Evolutionary conservation across 2,797 vertebrate genomes (phyloP), one percentile per base, ranked within the genome.

Genomic region (Tachyglossus aculeatus): DNA sequence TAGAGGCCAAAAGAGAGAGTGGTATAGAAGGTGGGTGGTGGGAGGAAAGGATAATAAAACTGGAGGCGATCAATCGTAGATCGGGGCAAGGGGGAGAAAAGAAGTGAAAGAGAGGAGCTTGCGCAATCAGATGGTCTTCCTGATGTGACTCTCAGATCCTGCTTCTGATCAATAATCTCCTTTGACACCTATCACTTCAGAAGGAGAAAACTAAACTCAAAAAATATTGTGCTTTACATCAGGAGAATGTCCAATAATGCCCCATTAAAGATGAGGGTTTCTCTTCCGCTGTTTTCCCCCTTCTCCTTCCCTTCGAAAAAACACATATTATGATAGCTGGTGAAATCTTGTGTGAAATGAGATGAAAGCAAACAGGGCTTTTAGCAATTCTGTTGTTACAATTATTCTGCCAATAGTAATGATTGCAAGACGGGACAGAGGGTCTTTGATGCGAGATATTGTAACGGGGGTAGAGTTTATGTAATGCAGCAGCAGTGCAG

Each of bases 401-500:
- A 88, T 90, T 90, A 86, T 68, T 86, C 82, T 83, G 78, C 78
- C 80, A 85, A 89, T 89, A 90, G 59, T 86, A 86, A 85, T 83
- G 88, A 88, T 88, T 73, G 74, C 59, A 25, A 67, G 55, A 1
- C 2, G 5, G 57, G 54, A 19, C 0, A 7, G 43, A 45, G 58
- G 61, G 66, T 57, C 65, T 82, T 76, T 55, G 85, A 64, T 72
- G 79, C 56, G 13, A 34, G 1, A 31, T 69, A 34, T 38, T 53
- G 56, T 43, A 43, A 52, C 0, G n/a, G 16, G 8, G 9, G 11
- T 11, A 65, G 64, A 62, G 21, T n/a, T 59, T 37, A 45, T 24
- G 53, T 61, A 50, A 6, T 53, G 50, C 62, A 65, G 53, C 61
- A 52, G 72, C 37, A 2, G 21, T 0, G 3, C 71, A 51, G 27